A percentile compares a stretch with the other conserved stretches of the same genome.
These are phyloP conservation scores for Pelvicachromis taeniatus DNA, from an alignment of 2,113 vertebrate genomes.

Conservation along the genomic window DNA sequence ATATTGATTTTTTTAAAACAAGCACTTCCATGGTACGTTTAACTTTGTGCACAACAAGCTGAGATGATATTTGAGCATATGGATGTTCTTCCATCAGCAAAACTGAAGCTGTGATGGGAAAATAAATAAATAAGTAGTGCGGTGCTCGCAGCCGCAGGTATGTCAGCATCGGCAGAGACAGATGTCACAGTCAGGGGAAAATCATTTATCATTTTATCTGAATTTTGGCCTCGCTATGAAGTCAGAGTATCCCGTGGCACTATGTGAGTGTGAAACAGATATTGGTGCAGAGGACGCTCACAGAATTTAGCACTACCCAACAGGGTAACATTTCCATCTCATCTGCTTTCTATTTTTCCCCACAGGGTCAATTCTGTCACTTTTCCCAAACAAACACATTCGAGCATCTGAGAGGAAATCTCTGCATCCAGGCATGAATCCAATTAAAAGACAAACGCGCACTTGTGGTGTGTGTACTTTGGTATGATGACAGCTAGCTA, in stretches of 20 bases:
- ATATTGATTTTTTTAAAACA: background rate
- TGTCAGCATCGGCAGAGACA: background rate
- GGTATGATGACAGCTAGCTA: constrained; percentile 13
- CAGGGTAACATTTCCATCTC: background rate
- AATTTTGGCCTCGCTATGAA: background rate
- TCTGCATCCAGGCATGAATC: constrained; percentile 15
- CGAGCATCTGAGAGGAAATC: background rate
- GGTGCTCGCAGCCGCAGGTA: background rate
- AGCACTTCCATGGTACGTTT: background rate
- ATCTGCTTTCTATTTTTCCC: background rate
- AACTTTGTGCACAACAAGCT: background rate
- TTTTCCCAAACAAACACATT: background rate
- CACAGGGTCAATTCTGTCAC: background rate
- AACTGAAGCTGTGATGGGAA: background rate
- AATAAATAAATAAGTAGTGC: background rate
- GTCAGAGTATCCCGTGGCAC: background rate
- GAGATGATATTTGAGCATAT: background rate
- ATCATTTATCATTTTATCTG: background rate
- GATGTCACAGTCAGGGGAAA: background rate
- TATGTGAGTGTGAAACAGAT: background rate
- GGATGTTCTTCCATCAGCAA: background rate
- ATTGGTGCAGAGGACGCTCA: background rate
- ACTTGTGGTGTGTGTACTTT: background rate
- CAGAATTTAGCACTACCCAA: background rate
- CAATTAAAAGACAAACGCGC: constrained; percentile 11